A percentile compares a stretch with the other conserved stretches of the same genome.
Conservation (phyloP, 2,797 vertebrate genomes). For the Otolemur crassicaudatus region DNA sequence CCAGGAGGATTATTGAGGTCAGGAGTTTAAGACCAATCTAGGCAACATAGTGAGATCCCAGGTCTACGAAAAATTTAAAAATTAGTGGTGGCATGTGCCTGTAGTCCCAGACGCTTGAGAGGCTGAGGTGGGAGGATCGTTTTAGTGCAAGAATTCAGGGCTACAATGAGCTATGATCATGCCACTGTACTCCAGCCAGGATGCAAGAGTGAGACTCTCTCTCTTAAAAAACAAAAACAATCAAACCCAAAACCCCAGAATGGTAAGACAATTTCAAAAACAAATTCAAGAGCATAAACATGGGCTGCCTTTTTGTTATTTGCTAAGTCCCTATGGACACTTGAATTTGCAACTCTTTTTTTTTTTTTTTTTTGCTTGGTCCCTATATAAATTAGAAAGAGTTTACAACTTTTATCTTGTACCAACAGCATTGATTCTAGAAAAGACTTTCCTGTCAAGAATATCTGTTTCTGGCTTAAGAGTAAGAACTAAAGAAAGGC, state of each 20-base stretch:
- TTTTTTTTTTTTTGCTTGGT: too few species aligned
- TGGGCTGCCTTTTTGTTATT: background rate
- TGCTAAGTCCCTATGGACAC: background rate
- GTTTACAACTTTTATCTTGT: background rate
- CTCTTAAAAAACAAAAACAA: too few species aligned
- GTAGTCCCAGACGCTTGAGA: too few species aligned
- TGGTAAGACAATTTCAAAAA: background rate
- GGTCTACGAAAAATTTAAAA: too few species aligned
- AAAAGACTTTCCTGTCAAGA: background rate
- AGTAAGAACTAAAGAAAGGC: conserved; percentile 42
- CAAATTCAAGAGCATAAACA: background rate
- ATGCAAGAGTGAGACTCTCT: background rate
- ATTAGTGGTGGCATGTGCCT: too few species aligned
- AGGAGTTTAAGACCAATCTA: too few species aligned
- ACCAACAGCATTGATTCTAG: background rate
- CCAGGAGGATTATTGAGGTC: background rate
- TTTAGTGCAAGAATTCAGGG: background rate
- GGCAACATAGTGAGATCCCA: too few species aligned
- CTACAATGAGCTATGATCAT: background rate
- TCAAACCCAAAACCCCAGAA: background rate
- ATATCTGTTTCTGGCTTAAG: background rate
- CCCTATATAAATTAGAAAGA: background rate
- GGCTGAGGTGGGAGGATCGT: background rate
- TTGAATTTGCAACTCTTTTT: background rate
- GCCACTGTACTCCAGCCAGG: background rate